These are phyloP conservation scores for Lasioglossum oenotherae DNA, from an alignment of 2,888 invertebrate genomes.

Conservation along the genomic window DNA sequence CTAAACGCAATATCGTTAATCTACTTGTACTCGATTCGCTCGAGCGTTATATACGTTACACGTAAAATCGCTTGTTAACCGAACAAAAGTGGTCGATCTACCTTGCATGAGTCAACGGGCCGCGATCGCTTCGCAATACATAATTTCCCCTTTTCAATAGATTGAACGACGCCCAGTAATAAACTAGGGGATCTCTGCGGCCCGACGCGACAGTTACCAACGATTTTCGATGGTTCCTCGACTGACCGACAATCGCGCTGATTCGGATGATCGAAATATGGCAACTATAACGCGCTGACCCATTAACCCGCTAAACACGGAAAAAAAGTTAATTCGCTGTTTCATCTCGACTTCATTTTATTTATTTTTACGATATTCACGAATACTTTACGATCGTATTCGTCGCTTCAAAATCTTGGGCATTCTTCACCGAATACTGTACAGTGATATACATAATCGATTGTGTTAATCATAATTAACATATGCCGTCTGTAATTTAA, in stretches of 20 bases:
- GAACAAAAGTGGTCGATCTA: not conserved
- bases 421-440: not conserved
- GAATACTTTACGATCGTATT: not conserved
- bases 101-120: not conserved
- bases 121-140: not conserved
- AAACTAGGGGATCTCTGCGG: not conserved
- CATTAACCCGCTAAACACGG: not conserved
- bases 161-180: not conserved
- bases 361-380: no score
- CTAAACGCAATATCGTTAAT: not conserved
- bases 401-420: not conserved
- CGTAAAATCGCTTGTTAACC: not conserved
- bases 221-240: constrained; percentile 4
- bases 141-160: not conserved
- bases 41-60: not conserved
- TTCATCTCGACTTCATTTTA: not conserved
- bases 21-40: not conserved
- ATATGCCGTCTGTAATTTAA: not conserved
- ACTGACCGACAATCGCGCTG: not conserved
- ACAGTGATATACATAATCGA: not conserved
- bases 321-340: not conserved
- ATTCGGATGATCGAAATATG: not conserved
- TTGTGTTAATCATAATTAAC: not conserved
- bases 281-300: not conserved
- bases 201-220: not conserved